Evolutionary conservation across 2,888 invertebrate genomes (phyloP), one percentile per base, ranked within the genome.

Genomic region (Heterodera filipjevi): DNA sequence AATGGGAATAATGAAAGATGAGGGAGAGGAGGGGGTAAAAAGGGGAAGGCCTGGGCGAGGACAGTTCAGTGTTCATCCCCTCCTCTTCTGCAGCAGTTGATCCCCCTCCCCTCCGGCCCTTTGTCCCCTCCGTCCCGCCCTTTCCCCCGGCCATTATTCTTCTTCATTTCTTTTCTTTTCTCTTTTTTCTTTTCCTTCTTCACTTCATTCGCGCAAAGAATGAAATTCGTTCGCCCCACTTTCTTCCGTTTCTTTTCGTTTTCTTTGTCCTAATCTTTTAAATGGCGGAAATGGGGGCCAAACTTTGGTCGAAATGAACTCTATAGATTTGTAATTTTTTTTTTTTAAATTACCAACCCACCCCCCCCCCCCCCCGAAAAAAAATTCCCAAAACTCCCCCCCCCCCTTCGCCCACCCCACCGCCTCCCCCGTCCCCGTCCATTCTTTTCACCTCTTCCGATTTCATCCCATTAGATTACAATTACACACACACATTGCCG

Each of bases 381-480:
- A 39, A 39, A 10, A 39, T 39, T 39, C 6, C 6, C 59, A 59
- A 59, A 59, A 59, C n/a, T 59, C 59, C 22, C 22, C n/a, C 27
- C 22, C 59, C 22, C 59, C 59, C 59, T 22, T 8, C 53, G 19
- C 1, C 53, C 53, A 19, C 10, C 49, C 49, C 1, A 53, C 53
- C 53, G 53, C 53, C 53, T 39, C 39, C 39, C 39, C 39, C 12
- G 39, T 39, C 39, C 39, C 39, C 39, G 10, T 39, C n/a, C 59
- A 10, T 49, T 49, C 46, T 49, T 59, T 59, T 59, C 27, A 59
- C 59, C 22, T 27, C 59, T n/a, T 59, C 59, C 59, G n/a, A 59
- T 59, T 59, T 59, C n/a, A 59, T 59, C 59, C 59, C 59, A 59
- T 59, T 59, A 59, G 59, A 53, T 59, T 59, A 59, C 8, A 27